A percentile compares a stretch with the other conserved stretches of the same genome.
Evolutionary conservation across 2,797 vertebrate species (phyloP).

Genomic region (Rallus crepitans): DNA sequence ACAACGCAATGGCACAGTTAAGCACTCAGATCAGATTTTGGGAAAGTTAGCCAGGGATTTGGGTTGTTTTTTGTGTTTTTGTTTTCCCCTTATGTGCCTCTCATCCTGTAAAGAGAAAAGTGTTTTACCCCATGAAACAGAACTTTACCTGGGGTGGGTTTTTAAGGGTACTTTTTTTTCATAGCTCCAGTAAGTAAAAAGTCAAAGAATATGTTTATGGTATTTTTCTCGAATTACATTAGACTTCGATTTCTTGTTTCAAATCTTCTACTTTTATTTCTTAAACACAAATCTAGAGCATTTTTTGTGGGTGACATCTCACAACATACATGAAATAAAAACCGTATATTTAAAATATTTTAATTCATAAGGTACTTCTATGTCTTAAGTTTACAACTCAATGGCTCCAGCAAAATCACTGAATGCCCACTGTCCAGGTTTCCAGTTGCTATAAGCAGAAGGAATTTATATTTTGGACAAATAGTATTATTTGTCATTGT

Average conservation of each 20-base stretch:
- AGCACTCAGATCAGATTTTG: background rate
- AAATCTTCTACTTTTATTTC: background rate
- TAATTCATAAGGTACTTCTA: background rate
- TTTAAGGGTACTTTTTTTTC: background rate
- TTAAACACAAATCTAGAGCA: background rate
- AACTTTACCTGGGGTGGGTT: background rate
- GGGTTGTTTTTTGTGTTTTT: background rate
- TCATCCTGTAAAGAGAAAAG: background rate
- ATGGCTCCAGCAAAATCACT: background rate
- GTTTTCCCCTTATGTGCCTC: background rate
- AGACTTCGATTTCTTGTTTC: background rate
- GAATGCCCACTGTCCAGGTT: background rate
- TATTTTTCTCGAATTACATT: background rate
- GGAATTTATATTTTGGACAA: background rate
- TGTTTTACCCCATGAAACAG: background rate
- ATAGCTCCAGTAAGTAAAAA: background rate
- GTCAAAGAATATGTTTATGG: background rate
- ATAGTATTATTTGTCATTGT: background rate
- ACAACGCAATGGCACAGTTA: background rate
- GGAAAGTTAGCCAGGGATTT: background rate
- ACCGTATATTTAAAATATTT: background rate
- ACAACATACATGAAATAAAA: background rate
- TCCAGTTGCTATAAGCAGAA: background rate
- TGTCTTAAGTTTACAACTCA: background rate
- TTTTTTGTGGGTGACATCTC: background rate